Evolutionary conservation across 2,113 vertebrate genomes (phyloP).

Genomic region (Australoheros scitulus): DNA sequence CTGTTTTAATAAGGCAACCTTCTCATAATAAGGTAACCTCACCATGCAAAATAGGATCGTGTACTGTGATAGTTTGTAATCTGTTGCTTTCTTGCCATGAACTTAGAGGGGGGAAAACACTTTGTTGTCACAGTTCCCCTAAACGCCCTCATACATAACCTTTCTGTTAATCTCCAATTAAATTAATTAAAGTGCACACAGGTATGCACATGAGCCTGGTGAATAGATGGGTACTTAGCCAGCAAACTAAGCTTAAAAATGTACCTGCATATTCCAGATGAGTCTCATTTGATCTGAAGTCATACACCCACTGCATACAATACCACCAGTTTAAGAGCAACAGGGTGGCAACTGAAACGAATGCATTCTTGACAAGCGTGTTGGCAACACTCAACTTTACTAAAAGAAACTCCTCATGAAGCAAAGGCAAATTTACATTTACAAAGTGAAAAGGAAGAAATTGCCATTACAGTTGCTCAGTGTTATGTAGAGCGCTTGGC

Average conservation of each 20-base stretch:
- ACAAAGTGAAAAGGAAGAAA: background rate
- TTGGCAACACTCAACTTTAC: background rate
- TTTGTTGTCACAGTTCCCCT: conserved; percentile 4
- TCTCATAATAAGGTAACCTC: conserved; percentile 27
- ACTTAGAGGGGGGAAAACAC: background rate
- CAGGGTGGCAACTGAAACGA: background rate
- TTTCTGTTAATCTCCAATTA: background rate
- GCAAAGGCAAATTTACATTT: background rate
- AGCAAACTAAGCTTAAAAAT: background rate
- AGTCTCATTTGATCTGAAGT: background rate
- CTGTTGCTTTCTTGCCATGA: conserved; percentile 25
- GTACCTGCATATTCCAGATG: background rate
- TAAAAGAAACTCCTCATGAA: background rate
- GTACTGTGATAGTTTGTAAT: conserved; percentile 23
- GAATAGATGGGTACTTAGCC: background rate
- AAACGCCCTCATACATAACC: background rate
- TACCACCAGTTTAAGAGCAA: background rate
- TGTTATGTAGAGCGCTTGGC: background rate
- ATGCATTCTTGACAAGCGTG: background rate
- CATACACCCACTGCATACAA: no score
- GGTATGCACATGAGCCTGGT: background rate
- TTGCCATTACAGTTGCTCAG: background rate
- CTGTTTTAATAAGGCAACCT: conserved; percentile 25
- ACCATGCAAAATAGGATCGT: conserved; percentile 32
- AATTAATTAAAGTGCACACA: background rate